phyloP scores from a whole-genome alignment of 2,888 invertebrate genomes.

The Sthenelais limicola region DNA sequence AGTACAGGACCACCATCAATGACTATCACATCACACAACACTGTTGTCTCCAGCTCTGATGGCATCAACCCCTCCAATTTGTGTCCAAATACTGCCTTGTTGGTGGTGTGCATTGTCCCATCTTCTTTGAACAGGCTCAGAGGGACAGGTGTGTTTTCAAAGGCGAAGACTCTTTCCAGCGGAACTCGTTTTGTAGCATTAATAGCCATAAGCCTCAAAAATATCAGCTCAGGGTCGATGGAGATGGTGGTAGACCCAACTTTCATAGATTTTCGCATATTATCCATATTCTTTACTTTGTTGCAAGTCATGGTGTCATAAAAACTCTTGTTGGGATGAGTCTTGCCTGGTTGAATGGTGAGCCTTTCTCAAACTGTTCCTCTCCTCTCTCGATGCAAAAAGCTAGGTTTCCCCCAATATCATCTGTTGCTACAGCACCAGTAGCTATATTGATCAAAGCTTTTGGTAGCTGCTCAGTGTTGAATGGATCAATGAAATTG shows the following conservation, averaged over 20 bases:
- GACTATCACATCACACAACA: not conserved
- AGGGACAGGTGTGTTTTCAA: slow-evolving; percentile 32
- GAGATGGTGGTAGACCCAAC: not conserved
- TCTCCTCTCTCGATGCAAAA: not conserved
- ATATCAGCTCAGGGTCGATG: slow-evolving; percentile 16
- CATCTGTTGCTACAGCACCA: slow-evolving; percentile 8
- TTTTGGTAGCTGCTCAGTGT: not conserved
- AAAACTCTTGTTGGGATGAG: not conserved
- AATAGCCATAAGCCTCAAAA: slow-evolving; percentile 8
- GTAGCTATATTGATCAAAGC: slow-evolving; percentile 18
- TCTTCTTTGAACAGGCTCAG: slow-evolving; percentile 11
- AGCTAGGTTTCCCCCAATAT: not conserved
- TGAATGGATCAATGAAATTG: not conserved
- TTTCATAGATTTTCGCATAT: not conserved
- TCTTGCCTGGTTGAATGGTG: not conserved
- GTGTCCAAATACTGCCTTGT: slow-evolving; percentile 13
- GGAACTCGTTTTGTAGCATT: slow-evolving; percentile 10
- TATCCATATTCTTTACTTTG: not conserved
- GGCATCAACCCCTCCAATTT: slow-evolving; percentile 2
- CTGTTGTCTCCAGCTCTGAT: not conserved
- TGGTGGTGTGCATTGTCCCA: not conserved
- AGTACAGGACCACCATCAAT: slow-evolving; percentile 27
- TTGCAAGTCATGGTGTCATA: not conserved
- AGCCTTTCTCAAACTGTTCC: not conserved
- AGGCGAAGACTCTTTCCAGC: slow-evolving; percentile 5